These are phyloP conservation scores for Agrotis puta DNA, from an alignment of 2,888 invertebrate genomes.

Conservation along the genomic window DNA sequence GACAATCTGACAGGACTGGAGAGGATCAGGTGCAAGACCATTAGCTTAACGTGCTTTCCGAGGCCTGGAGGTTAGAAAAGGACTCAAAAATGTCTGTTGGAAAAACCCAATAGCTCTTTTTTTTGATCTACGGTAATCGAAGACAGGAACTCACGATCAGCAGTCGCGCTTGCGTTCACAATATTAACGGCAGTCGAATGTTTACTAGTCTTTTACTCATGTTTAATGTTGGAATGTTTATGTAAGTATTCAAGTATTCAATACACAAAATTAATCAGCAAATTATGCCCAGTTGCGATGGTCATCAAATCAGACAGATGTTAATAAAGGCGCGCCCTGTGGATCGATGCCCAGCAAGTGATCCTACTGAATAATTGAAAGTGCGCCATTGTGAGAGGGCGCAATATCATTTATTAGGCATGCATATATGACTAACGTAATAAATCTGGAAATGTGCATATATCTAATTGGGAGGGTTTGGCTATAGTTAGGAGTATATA, in stretches of 20 bases:
- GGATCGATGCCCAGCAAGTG: conserved; percentile 39
- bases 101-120: too few relatives aligned
- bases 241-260: not conserved
- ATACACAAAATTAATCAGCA: not conserved
- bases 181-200: too few relatives aligned
- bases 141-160: too few relatives aligned
- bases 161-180: too few relatives aligned
- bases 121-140: too few relatives aligned
- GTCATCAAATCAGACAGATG: conserved; percentile 64
- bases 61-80: too few relatives aligned
- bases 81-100: too few relatives aligned
- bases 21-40: too few relatives aligned
- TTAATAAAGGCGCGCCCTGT: conserved; percentile 58
- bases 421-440: conserved; percentile 48
- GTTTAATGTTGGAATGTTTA: too few relatives aligned
- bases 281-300: conserved; percentile 13
- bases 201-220: too few relatives aligned
- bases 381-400: conserved; percentile 48
- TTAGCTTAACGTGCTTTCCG: too few relatives aligned
- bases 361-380: conserved; percentile 60
- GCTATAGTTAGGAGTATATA: not conserved
- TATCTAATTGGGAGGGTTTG: conserved; percentile 6
- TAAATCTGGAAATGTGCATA: conserved; percentile 36
- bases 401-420: conserved; percentile 57
- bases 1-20: too few relatives aligned